A percentile compares a stretch with the other conserved stretches of the same genome.
These are phyloP conservation scores for Botia kubotai DNA, from an alignment of 2,797 vertebrate species.

Conservation along the genomic window DNA sequence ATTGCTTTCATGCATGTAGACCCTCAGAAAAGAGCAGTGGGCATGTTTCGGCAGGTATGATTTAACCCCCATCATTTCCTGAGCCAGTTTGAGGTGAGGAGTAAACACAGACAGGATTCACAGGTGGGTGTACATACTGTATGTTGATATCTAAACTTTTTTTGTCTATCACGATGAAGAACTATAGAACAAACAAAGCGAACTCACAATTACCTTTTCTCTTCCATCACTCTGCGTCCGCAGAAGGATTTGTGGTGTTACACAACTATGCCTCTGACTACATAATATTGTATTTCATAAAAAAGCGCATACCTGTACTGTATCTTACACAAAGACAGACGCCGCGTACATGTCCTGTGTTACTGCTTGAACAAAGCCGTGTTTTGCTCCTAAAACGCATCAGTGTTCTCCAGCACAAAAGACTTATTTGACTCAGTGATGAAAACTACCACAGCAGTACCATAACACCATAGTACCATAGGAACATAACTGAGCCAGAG, in stretches of 20 bases:
- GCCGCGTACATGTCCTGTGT: not conserved
- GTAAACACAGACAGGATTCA: constrained; percentile 38
- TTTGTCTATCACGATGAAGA: constrained; percentile 1
- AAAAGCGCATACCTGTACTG: not conserved
- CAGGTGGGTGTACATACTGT: constrained; percentile 49
- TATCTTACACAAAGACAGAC: constrained; percentile 2
- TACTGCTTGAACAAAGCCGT: constrained; percentile 10
- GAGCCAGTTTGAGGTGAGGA: constrained; percentile 25
- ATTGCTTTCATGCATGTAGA: constrained; percentile 48
- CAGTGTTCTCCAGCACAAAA: constrained; percentile 39
- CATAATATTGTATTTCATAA: not conserved
- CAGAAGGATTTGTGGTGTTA: not conserved
- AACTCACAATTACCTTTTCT: constrained; percentile 12
- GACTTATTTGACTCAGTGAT: constrained; percentile 24
- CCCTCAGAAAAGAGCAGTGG: too few species aligned
- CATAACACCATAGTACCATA: too few species aligned
- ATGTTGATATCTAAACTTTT: constrained; percentile 49
- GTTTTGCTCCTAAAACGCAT: constrained; percentile 15
- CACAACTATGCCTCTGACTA: not conserved
- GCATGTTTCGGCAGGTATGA: constrained; percentile 68
- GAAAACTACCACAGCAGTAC: constrained; percentile 45
- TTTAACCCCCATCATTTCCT: constrained; percentile 8
- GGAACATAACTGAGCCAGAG: constrained; percentile 53
- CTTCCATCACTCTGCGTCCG: not conserved
- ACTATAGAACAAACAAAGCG: constrained; percentile 6